Base-by-base conservation (phyloP, 2,113 vertebrate genomes). In the Nothocercus nigrocapillus region DNA sequence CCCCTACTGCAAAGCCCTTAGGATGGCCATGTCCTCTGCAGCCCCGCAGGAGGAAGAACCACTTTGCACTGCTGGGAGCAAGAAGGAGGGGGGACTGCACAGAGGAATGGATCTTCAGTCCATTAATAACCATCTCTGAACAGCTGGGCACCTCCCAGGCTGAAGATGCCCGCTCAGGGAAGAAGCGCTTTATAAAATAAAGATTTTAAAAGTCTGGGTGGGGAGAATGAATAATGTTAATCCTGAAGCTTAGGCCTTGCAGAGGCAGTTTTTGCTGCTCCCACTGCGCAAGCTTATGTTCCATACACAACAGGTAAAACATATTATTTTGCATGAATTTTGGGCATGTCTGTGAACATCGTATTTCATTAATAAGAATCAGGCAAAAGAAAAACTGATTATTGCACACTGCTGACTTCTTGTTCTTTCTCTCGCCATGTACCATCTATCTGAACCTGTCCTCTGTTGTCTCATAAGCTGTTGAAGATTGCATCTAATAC, bases 401-500 rank as follows among this genome's bases (percentile, higher is more conserved):
- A 56, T 70, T 87, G 76, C 24, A 58, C 10, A 40, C 24, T 58
- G 13, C 17, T 88, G n/a, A 42, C 25, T 47, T 63, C 8, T 54
- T 15, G 28, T 59, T 67, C 34, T 16, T 18, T 63, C 40, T 81
- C 68, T 67, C n/a, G 78, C 22, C 73, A 0, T 11, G 28, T 64
- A 62, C n/a, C 42, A 12, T 53, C 56, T 90, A 49, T 73, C 64
- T 90, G 58, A 88, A 76, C 9, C 14, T 53, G 13, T 79, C 27
- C 34, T 85, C 62, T 84, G 32, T 51, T 83, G 24, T 84, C 44
- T 34, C n/a, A 21, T 17, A 42, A 95, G 63, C 76, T 84, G 53
- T 54, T 85, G 73, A 44, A 90, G 93, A 94, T 93, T 93, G 62
- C 47, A 79, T 95, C 80, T 82, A 86, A 91, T 93, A 83, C 0